Evolutionary conservation across 2,888 invertebrate genomes (phyloP), one percentile per base, ranked within the genome.

Genomic region (Teleiodes luculella): DNA sequence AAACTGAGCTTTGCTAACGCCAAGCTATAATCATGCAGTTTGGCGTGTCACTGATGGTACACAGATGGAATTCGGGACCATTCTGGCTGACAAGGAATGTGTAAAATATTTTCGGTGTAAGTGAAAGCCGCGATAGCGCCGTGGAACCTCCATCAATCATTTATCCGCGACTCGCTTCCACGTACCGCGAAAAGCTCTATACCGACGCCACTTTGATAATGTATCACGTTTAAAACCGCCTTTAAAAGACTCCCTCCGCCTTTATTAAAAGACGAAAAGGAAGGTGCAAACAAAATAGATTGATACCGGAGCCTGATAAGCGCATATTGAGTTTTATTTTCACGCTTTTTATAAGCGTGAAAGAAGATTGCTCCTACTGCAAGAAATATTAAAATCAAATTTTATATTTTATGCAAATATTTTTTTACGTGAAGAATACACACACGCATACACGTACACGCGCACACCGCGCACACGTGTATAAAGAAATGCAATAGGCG

Each of bases 111-210:
- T 83, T 79, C 78, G 68, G 63, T 73, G 79, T 78, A 75, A 84
- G 82, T 80, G 79, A 83, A 83, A 81, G 78, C 76, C 76, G 66
- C 76, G 80, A 78, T 76, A 76, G 75, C 78, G 72, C 63, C 68
- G 72, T 76, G 78, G 76, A 79, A 57, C 59, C 47, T 72, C n/a
- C 78, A 88, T 88, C 88, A 86, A 87, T 88, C 87, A 88, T 87
- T 83, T 83, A 87, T 83, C 82, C 80, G 70, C 70, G 74, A 76
- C 70, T 72, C 77, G 78, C 75, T 80, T 71, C 72, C 70, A 78
- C 73, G 74, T 81, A 86, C 83, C 78, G 72, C 73, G 77, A 76
- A 87, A 87, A 83, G 84, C 87, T 88, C 73, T 86, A 86, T 82
- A 76, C 78, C 80, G 73, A 75, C 75, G 76, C 75, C 80, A 76